Base-by-base conservation (phyloP, 2,888 invertebrate species). In the Drosophila stalkeri region DNA sequence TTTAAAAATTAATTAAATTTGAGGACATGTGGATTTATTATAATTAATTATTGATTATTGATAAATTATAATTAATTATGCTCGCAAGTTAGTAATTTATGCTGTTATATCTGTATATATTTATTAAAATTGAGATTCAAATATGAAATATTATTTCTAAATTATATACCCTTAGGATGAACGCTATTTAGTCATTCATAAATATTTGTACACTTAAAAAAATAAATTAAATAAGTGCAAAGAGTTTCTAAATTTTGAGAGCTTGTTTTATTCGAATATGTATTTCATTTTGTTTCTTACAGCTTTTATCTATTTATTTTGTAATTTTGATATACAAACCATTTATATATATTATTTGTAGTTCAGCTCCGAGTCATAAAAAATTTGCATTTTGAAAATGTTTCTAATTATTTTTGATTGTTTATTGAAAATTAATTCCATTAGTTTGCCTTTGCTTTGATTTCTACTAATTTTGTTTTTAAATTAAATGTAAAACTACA, bases 401-500 rank as follows among this genome's bases (percentile, higher is more conserved):
- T 44, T 61, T 64, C 0, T 31, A 72, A 62, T 78, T 65, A 54
- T 59, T 68, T 68, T 68, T 49, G 56, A 64, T 74, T 18, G 61
- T 81, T 81, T 88, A 83, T 80, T 77, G 69, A 69, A 80, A 70
- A 54, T 54, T 56, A 68, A 74, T 82, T 80, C 65, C 78, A 77
- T 82, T 84, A 72, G 69, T 63, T 60, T 77, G 71, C 67, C 63
- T 64, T 70, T 62, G 52, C 69, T 75, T 68, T 54, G 62, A 23
- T 55, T 68, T 69, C 64, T 65, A 62, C 71, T 66, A 71, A 35
- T 80, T 80, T 78, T 61, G 72, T 76, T 71, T 84, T 86, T 86
- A 89, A 86, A 86, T 89, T 82, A 86, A 79, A 79, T 82, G 64
- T 89, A 86, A 83, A 68, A 75, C 80, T 86, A 87, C 61, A 77